Evolutionary conservation across 2,797 vertebrate species (phyloP), one percentile per base, ranked within the genome.

Genomic region (Amblyopsis hoosieri): DNA sequence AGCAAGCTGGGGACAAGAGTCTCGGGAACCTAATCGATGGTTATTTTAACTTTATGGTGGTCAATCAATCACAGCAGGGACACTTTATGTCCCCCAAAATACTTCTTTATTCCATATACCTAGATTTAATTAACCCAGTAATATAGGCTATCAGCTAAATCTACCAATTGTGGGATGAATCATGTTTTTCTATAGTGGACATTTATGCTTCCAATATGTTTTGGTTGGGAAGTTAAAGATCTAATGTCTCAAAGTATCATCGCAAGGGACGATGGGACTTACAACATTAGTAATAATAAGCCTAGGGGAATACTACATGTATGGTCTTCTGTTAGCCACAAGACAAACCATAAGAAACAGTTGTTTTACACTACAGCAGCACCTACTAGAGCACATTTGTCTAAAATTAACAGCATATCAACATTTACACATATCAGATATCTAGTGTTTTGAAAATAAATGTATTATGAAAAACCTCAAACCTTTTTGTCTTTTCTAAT

Each of bases 11-110:
- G 60, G 60, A 71, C 47, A 8, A 42, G 15, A 29, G 0, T 64
- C 63, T 62, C 60, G 55, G 1, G 61, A 74, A 65, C 4, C 45
- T 17, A n/a, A 82, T 82, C 71, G 14, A 72, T 78, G 15, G 4
- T 29, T 10, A 33, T 1, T 9, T 17, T 6, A n/a, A 45, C 63
- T 54, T 57, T 17, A 13, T 51, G 29, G 33, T 14, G 12, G 45
- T 46, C 19, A 59, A 9, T 69, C 42, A 60, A 12, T 62, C 47
- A 10, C 17, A 6, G 31, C 57, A 60, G 5, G 0, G 29, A 58
- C 60, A 42, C 17, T 61, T 55, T 71, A 48, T 61, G 64, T 19
- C 31, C 62, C 13, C 45, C 23, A 29, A 29, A 29, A 29, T 0
- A 14, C 12, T 52, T 52, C 37, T 59, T 31, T 4, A 52, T 23